Evolutionary conservation across 2,113 vertebrate species (phyloP).

Genomic region (Nycticryphes semicollaris): DNA sequence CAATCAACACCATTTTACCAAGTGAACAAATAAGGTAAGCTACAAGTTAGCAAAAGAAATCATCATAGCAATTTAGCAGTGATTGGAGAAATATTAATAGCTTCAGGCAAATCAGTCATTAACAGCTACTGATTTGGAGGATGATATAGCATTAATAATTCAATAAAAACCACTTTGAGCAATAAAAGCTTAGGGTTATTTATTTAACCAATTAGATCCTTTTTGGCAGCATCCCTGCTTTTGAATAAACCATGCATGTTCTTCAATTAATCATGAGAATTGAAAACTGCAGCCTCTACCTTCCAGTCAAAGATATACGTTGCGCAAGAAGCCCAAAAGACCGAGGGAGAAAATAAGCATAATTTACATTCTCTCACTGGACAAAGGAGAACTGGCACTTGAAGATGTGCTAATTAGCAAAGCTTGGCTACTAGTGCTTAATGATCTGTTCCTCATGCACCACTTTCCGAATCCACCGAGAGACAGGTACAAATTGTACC

Average conservation of each 20-base stretch:
- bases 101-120: slow-evolving; percentile 60
- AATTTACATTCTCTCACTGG: slow-evolving; percentile 8
- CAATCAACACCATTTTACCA: neutral
- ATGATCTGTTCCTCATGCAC: neutral
- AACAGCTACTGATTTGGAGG: slow-evolving; percentile 45
- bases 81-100: slow-evolving; percentile 58
- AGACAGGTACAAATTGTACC: slow-evolving; percentile 27
- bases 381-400: slow-evolving; percentile 1
- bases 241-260: slow-evolving; percentile 44
- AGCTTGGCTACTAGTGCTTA: neutral
- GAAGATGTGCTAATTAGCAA: slow-evolving; percentile 38
- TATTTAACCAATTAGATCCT: slow-evolving; percentile 72
- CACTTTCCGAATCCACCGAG: neutral
- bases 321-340: neutral
- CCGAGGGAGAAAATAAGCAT: neutral
- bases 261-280: slow-evolving; percentile 65
- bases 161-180: slow-evolving; percentile 47
- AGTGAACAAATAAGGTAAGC: slow-evolving; percentile 4
- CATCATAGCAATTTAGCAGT: slow-evolving; percentile 24
- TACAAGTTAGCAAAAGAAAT: slow-evolving; percentile 21
- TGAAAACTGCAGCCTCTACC: neutral
- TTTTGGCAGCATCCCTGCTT: slow-evolving; percentile 53
- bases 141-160: slow-evolving; percentile 64
- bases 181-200: slow-evolving; percentile 65
- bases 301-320: neutral